Percentiles rank a stretch among this genome's conserved stretches.
Evolutionary conservation across 2,888 invertebrate genomes (phyloP).

Genomic region (Ennomos fuscantarius): DNA sequence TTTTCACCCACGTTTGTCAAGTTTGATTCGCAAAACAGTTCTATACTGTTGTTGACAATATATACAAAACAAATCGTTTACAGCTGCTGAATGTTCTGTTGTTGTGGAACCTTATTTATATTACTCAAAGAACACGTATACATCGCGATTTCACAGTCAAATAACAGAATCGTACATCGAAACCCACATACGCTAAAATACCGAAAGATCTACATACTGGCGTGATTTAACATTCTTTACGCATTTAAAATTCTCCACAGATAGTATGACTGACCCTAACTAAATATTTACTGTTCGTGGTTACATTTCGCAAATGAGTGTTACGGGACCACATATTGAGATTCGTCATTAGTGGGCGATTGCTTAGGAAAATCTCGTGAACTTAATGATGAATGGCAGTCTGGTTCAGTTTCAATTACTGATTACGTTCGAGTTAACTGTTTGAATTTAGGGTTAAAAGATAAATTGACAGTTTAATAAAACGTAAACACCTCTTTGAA

Average conservation of each 20-base stretch:
- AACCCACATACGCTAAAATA: constrained; percentile 40
- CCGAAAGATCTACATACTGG: constrained; percentile 29
- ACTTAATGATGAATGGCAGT: constrained; percentile 7
- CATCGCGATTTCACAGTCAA: constrained; percentile 63
- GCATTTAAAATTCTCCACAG: constrained; percentile 33
- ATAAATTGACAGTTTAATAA: not conserved
- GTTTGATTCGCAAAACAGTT: too few relatives aligned
- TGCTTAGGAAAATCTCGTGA: not conserved
- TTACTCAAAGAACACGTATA: constrained; percentile 54
- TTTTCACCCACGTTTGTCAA: too few relatives aligned
- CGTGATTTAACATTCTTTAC: constrained; percentile 27
- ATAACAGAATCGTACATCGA: constrained; percentile 53
- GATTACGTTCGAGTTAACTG: not conserved
- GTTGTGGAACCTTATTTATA: constrained; percentile 34
- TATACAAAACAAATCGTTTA: too few relatives aligned
- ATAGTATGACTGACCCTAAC: constrained; percentile 21
- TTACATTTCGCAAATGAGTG: constrained; percentile 21
- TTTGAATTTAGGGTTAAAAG: not conserved
- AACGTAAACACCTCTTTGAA: constrained; percentile 1
- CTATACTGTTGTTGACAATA: too few relatives aligned
- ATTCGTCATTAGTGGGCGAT: constrained; percentile 10
- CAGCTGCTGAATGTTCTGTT: too few relatives aligned
- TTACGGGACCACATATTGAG: constrained; percentile 17
- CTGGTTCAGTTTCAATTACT: constrained; percentile 1
- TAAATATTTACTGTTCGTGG: constrained; percentile 22